Percentiles rank a stretch among this genome's conserved stretches.
These are phyloP conservation scores for Diadema setosum DNA, from an alignment of 35 echinoderm and acorn worm genomes.

Conservation along the genomic window DNA sequence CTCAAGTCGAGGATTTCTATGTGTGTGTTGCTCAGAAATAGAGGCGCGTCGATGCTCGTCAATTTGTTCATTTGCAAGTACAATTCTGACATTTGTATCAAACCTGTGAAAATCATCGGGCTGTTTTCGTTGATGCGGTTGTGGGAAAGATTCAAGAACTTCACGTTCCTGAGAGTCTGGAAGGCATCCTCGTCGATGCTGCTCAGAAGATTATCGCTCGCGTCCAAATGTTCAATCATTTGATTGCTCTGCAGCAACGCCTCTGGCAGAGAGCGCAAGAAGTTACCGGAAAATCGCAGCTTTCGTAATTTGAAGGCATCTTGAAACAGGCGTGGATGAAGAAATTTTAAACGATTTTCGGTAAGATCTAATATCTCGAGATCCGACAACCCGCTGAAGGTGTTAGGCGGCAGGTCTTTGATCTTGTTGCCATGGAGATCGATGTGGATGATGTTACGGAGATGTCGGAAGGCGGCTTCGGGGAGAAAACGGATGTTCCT, in stretches of 20 bases:
- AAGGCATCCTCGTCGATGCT: background rate
- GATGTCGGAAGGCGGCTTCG: background rate
- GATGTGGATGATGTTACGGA: background rate
- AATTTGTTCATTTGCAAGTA: constrained; percentile 21
- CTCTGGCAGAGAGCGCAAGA: background rate
- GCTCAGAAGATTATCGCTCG: constrained; percentile 29
- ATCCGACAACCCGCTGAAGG: background rate
- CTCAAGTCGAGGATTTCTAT: constrained; percentile 1
- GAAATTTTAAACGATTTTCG: constrained; percentile 26
- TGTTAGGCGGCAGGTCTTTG: background rate
- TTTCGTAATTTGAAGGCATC: background rate
- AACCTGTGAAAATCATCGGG: background rate
- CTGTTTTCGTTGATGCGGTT: constrained; percentile 19
- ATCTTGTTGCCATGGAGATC: constrained; percentile 59
- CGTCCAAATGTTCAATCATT: background rate
- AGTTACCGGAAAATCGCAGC: constrained; percentile 20
- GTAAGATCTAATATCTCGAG: background rate
- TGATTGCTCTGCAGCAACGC: background rate
- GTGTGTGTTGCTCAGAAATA: constrained; percentile 19
- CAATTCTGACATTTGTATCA: background rate
- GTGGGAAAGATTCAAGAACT: constrained; percentile 25
- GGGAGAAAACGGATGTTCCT: background rate
- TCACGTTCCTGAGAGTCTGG: background rate
- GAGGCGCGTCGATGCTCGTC: background rate
- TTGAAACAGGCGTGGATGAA: background rate